Evolutionary conservation across 2,888 invertebrate genomes (phyloP).

Genomic region (Leistus spinibarbis): DNA sequence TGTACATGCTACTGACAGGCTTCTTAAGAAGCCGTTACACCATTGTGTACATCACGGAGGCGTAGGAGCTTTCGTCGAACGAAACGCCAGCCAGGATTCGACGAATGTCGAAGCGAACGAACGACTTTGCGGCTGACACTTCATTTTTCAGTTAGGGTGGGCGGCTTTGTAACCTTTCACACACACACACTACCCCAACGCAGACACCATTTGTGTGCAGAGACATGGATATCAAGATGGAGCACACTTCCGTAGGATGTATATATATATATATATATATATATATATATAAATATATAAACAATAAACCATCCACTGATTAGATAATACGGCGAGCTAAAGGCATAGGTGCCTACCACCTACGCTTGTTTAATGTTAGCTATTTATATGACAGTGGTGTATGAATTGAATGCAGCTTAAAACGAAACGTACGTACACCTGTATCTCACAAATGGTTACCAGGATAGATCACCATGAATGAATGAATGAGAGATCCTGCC

Average conservation of each 20-base stretch:
- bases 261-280: no score
- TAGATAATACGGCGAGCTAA: no score
- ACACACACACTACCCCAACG: neutral
- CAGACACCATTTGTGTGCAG: neutral
- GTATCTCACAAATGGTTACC: no score
- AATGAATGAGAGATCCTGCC: constrained; percentile 12
- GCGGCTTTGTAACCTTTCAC: constrained; percentile 17
- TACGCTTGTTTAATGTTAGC: no score
- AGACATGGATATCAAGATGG: neutral
- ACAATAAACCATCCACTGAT: no score
- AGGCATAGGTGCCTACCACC: no score
- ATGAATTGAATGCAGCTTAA: no score
- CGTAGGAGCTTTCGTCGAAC: neutral
- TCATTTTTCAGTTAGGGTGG: constrained; percentile 38
- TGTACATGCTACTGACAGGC: neutral
- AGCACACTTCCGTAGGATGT: neutral
- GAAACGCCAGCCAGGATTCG: neutral
- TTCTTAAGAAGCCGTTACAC: neutral
- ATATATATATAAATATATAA: no score
- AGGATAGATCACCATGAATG: neutral
- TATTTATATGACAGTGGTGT: no score
- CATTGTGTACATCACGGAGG: neutral
- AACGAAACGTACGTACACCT: no score
- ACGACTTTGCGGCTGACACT: constrained; percentile 29
- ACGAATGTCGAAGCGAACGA: constrained; percentile 10